Base-by-base conservation (phyloP, 2,797 vertebrate species). In the Odontamblyopus lacepedii region DNA sequence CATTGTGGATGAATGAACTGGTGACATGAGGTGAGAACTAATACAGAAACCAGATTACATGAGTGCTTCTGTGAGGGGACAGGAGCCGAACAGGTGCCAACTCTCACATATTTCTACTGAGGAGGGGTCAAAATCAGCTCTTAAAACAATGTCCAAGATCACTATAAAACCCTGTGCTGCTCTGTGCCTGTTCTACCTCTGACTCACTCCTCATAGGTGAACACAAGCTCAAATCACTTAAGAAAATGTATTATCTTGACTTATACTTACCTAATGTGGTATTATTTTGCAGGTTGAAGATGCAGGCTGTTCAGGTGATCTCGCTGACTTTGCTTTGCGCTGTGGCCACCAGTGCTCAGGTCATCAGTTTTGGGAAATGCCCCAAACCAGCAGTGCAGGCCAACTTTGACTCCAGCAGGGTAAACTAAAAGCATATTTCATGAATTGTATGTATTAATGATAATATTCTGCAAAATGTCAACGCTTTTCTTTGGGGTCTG, bases 381-480 rank as follows among this genome's bases (percentile, higher is more conserved):
- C 95, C 94, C 3, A 81, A 89, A 18, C 93, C 93, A 2, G 78
- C 92, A 0, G 95, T 96, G 67, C 93, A 96, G 85, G 87, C 93
- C 75, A 84, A 94, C 85, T 94, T 94, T 74, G 85, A 93, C 19
- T 26, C 74, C 2, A 41, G 73, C 57, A 89, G 62, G 89, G 90
- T 93, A 76, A 89, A 62, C 61, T 29, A 13, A 23, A 64, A 44
- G 50, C 44, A 44, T 3, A 38, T 38, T 38, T 38, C 7, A 38
- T 38, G 35, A 38, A 38, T 38, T 38, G 9, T 9, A 38, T 38
- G 35, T 38, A 9, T 38, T 38, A 8, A 38, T 38, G 9, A 38
- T 9, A 8, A 38, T 38, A 38, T 38, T 38, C 35, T 9, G 32
- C 7, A 35, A 35, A 35, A 35, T 35, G 32, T 35, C 6, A 35